phyloP scores from a whole-genome alignment of 2,888 invertebrate species.

The Cataglyphis rosenhaueri region DNA sequence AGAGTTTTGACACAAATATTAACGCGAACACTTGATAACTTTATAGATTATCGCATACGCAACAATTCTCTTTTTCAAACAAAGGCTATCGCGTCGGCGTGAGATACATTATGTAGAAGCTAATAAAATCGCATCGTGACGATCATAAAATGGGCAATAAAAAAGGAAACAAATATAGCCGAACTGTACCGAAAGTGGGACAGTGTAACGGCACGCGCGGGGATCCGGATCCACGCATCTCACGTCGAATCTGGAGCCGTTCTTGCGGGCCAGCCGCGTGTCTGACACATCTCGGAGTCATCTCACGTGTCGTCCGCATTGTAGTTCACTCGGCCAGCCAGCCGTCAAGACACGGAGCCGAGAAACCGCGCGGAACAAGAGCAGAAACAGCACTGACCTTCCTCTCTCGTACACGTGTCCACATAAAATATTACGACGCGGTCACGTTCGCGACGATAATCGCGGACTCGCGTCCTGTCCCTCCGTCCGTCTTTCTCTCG shows the following conservation, averaged over 20 bases:
- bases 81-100: conserved; percentile 28
- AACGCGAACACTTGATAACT: conserved; percentile 11
- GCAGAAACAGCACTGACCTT: conserved; percentile 82
- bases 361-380: conserved; percentile 71
- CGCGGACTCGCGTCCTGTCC: conserved; percentile 67
- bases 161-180: background rate
- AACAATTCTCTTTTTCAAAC: background rate
- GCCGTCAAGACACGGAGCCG: conserved; percentile 28
- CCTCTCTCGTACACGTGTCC: conserved; percentile 83
- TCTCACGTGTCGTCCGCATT: conserved; percentile 61
- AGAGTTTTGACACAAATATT: conserved; percentile 28
- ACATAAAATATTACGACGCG: conserved; percentile 80
- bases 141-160: conserved; percentile 5
- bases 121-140: conserved; percentile 30
- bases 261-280: conserved; percentile 43
- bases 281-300: conserved; percentile 54
- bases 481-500: conserved; percentile 21
- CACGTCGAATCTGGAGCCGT: conserved; percentile 48
- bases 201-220: conserved; percentile 33
- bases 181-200: conserved; percentile 34
- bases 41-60: background rate
- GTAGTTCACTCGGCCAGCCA: conserved; percentile 56
- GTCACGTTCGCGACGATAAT: conserved; percentile 78
- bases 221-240: conserved; percentile 46
- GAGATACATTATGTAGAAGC: conserved; percentile 10